These are phyloP conservation scores for Drosophila albomicans DNA, from an alignment of 1,140 invertebrate genomes.

Conservation along the genomic window DNA sequence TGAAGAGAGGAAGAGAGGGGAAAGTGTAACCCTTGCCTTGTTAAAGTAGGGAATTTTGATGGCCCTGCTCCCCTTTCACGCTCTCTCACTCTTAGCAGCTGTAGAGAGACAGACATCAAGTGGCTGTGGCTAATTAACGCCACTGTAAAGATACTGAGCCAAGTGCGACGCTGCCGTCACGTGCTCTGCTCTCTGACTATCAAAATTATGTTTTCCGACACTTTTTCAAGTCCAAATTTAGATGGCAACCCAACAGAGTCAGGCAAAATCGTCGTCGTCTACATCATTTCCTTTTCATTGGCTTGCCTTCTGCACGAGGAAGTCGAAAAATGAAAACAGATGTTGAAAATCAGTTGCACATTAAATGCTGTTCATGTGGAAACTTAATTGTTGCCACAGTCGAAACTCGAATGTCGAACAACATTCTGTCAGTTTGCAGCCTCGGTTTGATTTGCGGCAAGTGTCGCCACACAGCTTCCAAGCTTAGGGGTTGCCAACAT, in stretches of 20 bases:
- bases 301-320: slow-evolving; percentile 57
- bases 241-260: slow-evolving; percentile 26
- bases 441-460: slow-evolving; percentile 52
- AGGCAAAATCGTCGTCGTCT: slow-evolving; percentile 50
- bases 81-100: slow-evolving; percentile 26
- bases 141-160: slow-evolving; percentile 52
- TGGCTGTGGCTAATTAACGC: slow-evolving; percentile 82
- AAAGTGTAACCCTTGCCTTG: slow-evolving; percentile 42
- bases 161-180: slow-evolving; percentile 43
- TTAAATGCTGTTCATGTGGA: slow-evolving; percentile 82
- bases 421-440: slow-evolving; percentile 51
- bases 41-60: slow-evolving; percentile 54
- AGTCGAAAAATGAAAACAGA: slow-evolving; percentile 81
- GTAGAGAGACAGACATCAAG: slow-evolving; percentile 60
- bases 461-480: slow-evolving; percentile 28
- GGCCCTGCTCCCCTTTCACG: not conserved
- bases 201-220: slow-evolving; percentile 69
- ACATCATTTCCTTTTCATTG: slow-evolving; percentile 73
- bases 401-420: not conserved
- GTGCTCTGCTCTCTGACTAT: slow-evolving; percentile 56
- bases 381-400: slow-evolving; percentile 81
- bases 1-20: slow-evolving; percentile 10
- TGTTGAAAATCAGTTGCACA: slow-evolving; percentile 84
- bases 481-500: slow-evolving; percentile 38
- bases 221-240: slow-evolving; percentile 74